Evolutionary conservation across 2,113 vertebrate species (phyloP).

Genomic region (Pseudois nayaur): DNA sequence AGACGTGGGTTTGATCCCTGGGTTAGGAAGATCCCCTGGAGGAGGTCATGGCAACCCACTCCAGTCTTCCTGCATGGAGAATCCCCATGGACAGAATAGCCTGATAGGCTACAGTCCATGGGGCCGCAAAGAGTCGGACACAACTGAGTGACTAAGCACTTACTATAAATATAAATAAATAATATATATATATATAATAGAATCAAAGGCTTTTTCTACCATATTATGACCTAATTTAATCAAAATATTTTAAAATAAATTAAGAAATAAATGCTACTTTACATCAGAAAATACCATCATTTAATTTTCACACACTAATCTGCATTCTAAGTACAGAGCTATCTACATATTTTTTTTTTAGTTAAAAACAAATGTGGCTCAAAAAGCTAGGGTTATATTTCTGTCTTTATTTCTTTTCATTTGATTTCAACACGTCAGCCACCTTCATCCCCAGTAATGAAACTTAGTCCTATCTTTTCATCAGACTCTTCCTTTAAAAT

Average conservation of each 20-base stretch:
- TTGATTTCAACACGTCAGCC: background rate
- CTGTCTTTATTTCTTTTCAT: background rate
- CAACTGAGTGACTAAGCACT: background rate
- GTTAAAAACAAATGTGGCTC: background rate
- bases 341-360: background rate
- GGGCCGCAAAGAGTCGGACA: accelerated
- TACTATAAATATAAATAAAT: background rate
- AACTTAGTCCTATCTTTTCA: background rate
- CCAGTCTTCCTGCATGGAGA: background rate
- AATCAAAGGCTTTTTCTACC: background rate
- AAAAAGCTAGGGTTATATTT: background rate
- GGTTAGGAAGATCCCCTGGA: background rate
- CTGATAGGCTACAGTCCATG: background rate
- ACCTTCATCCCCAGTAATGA: background rate
- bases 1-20: background rate
- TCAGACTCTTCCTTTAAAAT: background rate
- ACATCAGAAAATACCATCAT: background rate
- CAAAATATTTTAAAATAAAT: background rate
- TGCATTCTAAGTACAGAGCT: background rate
- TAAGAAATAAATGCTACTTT: background rate
- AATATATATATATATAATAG: background rate
- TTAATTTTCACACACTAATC: background rate
- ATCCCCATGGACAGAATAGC: background rate
- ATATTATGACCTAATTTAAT: background rate
- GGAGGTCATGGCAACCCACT: background rate